Base-by-base conservation (phyloP, 1,140 invertebrate species). In the Saccostrea cuccullata region DNA sequence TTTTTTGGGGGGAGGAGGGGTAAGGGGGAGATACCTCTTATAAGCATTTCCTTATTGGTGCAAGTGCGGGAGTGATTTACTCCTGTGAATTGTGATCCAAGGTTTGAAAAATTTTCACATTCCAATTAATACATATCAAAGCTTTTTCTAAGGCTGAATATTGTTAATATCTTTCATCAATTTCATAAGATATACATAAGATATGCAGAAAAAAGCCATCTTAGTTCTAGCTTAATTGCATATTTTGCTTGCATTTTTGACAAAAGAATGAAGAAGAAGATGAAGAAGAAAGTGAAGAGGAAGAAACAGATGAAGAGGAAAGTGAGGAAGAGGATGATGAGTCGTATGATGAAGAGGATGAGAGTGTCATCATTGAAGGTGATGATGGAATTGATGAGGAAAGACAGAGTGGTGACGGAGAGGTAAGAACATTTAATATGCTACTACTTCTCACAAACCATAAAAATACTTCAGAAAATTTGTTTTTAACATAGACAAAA, bases 371-470 rank as follows among this genome's bases (percentile, higher is more conserved):
- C 20, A 55, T 88, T 6, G 90, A 89, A 58, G 86, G 86, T 26
- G 70, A 87, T 30, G 84, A 73, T 26, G 26, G 67, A 55, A 84
- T 87, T 40, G 90, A 90, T 9, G 89, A 87, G 55, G 90, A 92
- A 56, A 86, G 92, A 64, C 89, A 91, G 64, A 90, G 91, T 90
- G 90, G 90, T 4, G 90, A 92, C 86, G 90, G 90, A 86, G 90
- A 90, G 89, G 91, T 91, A 85, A 2, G 86, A 17, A n/a, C 47
- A 60, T 23, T 30, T 58, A 13, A 0, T 26, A 20, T 3, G 4
- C 26, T 60, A 17, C 0, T 1, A 11, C 1, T 11, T 36, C 9
- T 47, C 40, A 55, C 2, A n/a, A 82, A 58, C 23, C 17, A 13
- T 82, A 56, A 1, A 12, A 47, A 82, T 12, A 47, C 30, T 17